These are phyloP conservation scores for Rhopilema esculentum DNA, from an alignment of 30 jellyfish, hydroid and myxozoan species.

Conservation along the genomic window DNA sequence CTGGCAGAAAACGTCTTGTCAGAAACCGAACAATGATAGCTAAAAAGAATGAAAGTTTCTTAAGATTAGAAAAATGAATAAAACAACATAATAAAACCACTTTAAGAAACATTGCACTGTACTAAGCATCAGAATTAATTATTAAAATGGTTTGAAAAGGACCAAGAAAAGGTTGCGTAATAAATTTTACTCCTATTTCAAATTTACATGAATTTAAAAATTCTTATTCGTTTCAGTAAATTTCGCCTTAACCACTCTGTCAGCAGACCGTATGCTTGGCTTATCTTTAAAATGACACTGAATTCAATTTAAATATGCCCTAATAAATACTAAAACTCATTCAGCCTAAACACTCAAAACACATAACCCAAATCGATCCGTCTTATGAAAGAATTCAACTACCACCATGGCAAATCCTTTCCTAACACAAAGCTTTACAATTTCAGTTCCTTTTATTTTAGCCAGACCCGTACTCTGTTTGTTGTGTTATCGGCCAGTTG, in stretches of 20 bases:
- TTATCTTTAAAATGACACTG: not conserved
- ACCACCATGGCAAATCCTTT: not conserved
- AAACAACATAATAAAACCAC: not conserved
- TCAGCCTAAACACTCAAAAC: not conserved
- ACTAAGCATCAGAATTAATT: not conserved
- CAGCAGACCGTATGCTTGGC: not conserved
- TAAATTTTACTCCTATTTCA: slow-evolving; percentile 11
- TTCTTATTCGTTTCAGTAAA: not conserved
- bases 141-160: not conserved
- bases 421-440: not conserved
- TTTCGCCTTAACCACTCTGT: not conserved
- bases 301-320: not conserved
- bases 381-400: not conserved
- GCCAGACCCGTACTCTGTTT: not conserved
- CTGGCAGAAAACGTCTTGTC: slow-evolving; percentile 77
- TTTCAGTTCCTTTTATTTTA: not conserved
- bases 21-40: slow-evolving; percentile 78
- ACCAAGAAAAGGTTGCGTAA: not conserved
- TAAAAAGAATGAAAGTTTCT: not conserved
- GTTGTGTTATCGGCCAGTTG: not conserved
- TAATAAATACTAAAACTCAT: not conserved
- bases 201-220: not conserved
- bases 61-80: not conserved
- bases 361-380: not conserved
- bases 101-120: not conserved